Conservation (phyloP, 2,113 vertebrate genomes). For the Tyto alba region DNA sequence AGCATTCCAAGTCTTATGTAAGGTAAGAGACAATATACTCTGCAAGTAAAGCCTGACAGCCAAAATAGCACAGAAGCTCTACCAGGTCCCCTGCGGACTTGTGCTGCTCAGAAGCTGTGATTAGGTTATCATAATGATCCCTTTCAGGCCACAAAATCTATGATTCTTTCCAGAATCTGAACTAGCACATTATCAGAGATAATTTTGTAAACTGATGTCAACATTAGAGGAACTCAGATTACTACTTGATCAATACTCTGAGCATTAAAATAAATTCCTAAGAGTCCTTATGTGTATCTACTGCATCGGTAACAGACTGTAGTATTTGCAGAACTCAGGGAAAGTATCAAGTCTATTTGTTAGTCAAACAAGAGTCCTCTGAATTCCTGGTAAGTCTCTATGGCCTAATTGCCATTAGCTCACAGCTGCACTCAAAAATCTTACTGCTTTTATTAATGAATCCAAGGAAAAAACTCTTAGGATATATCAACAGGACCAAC, state of each 20-base stretch:
- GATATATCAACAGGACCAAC: not conserved
- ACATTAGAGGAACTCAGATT: not conserved
- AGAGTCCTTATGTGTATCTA: not conserved
- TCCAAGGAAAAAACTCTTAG: not conserved
- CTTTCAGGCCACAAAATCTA: not conserved
- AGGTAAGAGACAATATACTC: not conserved
- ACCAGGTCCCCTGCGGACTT: not conserved
- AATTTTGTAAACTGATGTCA: constrained; percentile 14
- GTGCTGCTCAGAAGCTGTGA: not conserved
- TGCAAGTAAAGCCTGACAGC: not conserved
- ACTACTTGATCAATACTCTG: not conserved
- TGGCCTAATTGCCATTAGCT: not conserved
- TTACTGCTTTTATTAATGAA: not conserved
- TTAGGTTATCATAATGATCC: not conserved
- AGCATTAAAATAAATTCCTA: constrained; percentile 19
- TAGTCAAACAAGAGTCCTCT: not conserved
- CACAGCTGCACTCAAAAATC: not conserved
- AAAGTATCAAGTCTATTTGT: not conserved
- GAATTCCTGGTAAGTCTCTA: not conserved
- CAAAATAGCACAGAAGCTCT: not conserved
- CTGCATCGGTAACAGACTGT: not conserved
- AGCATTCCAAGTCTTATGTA: not conserved
- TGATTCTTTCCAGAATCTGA: not conserved
- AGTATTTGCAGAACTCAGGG: constrained; percentile 5
- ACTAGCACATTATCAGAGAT: constrained; percentile 2